phyloP scores from a whole-genome alignment of 2,113 vertebrate species.

The Ramphastos sulfuratus region DNA sequence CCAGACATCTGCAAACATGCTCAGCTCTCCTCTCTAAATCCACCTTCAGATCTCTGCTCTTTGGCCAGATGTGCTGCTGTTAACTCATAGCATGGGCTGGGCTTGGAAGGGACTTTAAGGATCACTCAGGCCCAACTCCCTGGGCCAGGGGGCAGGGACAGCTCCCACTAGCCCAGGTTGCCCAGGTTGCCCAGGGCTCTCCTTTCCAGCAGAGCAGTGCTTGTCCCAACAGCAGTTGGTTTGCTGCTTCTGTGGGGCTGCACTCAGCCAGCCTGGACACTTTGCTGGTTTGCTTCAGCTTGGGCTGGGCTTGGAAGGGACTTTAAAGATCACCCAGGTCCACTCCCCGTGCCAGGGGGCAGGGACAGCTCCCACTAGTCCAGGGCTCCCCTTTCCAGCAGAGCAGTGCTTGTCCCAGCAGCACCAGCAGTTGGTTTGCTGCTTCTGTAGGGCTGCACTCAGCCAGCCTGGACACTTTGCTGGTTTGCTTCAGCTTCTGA shows the following conservation, averaged over 20 bases:
- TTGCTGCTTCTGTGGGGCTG: background rate
- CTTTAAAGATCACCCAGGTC: no score
- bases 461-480: conserved; percentile 6
- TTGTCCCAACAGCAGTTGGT: background rate
- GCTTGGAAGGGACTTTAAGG: no score
- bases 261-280: conserved; percentile 6
- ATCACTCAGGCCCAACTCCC: no score
- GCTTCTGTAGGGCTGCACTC: background rate
- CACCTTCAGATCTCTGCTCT: background rate
- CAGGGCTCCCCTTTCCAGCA: background rate
- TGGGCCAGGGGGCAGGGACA: no score
- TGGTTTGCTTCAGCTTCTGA: conserved; percentile 40
- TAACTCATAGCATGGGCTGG: background rate
- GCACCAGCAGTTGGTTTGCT: background rate
- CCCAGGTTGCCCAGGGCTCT: background rate
- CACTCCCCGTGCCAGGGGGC: no score
- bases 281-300: conserved; percentile 41
- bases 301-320: background rate
- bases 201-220: background rate
- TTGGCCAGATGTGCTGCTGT: background rate
- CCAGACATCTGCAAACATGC: background rate
- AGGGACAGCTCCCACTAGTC: no score
- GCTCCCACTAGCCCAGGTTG: no score
- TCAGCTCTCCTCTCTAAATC: background rate
- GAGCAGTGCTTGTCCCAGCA: background rate